These are phyloP conservation scores for Acanthiza pusilla DNA, from an alignment of 2,797 vertebrate species.

Conservation along the genomic window DNA sequence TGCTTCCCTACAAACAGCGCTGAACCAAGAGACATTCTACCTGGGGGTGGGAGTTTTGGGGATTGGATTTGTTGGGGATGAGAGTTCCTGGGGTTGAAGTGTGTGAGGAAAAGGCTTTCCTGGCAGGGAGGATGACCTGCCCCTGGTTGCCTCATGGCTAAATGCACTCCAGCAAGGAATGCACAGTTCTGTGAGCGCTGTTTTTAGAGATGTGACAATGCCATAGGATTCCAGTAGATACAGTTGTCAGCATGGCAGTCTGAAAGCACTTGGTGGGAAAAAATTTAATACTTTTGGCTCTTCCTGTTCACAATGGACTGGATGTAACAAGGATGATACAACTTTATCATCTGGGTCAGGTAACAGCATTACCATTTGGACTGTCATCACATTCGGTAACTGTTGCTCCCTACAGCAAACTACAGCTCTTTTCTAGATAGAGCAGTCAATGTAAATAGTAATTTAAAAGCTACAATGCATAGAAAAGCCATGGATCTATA, in stretches of 20 bases:
- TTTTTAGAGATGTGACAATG: neutral
- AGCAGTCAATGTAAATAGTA: neutral
- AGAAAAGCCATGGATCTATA: neutral
- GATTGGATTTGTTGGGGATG: neutral
- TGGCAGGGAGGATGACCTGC: neutral
- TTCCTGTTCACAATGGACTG: neutral
- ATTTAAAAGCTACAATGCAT: neutral
- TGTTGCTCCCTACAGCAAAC: neutral
- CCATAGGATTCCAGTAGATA: neutral
- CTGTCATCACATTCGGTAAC: neutral
- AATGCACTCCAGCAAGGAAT: neutral
- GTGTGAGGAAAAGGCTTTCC: neutral
- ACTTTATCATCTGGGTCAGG: neutral
- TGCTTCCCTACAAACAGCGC: neutral
- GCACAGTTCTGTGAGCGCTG: rapidly evolving
- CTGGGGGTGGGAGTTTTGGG: neutral
- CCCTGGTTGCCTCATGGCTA: neutral
- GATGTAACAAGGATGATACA: neutral
- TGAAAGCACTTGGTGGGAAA: neutral
- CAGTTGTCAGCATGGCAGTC: neutral
- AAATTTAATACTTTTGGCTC: neutral
- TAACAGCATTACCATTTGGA: neutral
- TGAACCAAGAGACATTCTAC: neutral
- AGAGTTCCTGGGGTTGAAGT: neutral
- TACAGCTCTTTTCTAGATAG: neutral